Evolutionary conservation across 1,140 invertebrate genomes (phyloP).

Genomic region (Lamellibrachia luymesi): DNA sequence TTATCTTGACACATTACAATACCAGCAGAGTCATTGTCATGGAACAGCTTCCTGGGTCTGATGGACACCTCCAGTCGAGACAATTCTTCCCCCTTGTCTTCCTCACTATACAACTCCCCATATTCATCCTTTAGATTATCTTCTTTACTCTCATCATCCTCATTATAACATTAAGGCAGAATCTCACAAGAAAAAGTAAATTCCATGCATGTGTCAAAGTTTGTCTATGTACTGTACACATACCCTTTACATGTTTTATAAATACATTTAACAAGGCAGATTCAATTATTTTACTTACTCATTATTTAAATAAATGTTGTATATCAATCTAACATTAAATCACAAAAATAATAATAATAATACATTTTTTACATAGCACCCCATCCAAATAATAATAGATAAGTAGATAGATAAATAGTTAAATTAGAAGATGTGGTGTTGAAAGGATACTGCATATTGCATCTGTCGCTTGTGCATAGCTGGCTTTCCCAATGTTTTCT

Average conservation of each 20-base stretch:
- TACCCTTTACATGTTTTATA: no score
- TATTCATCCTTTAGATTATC: background rate
- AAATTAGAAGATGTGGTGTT: background rate
- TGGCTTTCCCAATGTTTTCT: background rate
- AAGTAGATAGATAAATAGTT: background rate
- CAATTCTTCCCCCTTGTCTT: background rate
- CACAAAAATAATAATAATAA: no score
- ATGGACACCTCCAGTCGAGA: background rate
- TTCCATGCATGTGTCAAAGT: background rate
- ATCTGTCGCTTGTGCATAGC: background rate
- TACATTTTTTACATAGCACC: no score
- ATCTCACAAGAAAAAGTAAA: background rate
- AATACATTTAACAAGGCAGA: background rate
- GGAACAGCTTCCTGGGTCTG: background rate
- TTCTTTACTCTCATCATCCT: background rate
- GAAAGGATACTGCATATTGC: background rate
- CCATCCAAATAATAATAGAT: no score
- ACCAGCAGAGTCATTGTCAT: background rate
- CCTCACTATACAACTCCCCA: background rate
- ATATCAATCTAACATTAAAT: background rate
- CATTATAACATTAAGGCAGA: background rate
- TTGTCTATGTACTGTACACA: background rate
- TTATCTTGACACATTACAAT: background rate
- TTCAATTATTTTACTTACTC: background rate
- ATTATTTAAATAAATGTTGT: background rate